These are phyloP conservation scores for Hydrotaea diabolus DNA, from an alignment of 2,888 invertebrate genomes.

Conservation along the genomic window DNA sequence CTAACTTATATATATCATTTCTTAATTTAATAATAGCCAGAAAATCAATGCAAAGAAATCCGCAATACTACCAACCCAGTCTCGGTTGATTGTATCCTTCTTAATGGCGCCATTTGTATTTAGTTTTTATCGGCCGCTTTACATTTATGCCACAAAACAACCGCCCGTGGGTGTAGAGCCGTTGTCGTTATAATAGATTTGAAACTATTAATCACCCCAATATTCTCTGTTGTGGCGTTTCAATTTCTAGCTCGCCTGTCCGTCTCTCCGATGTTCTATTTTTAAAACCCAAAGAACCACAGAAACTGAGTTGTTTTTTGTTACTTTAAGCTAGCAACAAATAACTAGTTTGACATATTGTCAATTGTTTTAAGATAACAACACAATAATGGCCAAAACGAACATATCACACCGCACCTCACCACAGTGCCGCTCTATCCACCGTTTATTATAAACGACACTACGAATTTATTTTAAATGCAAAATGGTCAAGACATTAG, in stretches of 20 bases:
- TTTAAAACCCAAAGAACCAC: background rate
- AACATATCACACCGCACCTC: background rate
- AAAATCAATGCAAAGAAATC: background rate
- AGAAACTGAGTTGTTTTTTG: too few species aligned
- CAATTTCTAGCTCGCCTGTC: background rate
- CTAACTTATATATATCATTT: background rate
- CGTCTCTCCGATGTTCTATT: background rate
- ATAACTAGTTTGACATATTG: constrained; percentile 52
- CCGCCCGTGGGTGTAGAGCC: constrained; percentile 13
- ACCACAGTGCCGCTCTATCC: background rate
- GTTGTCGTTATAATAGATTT: background rate
- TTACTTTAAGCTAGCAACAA: background rate
- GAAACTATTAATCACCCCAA: constrained; percentile 11
- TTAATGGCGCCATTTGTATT: constrained; percentile 23
- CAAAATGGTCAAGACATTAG: constrained; percentile 19
- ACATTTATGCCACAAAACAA: background rate
- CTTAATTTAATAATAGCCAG: background rate
- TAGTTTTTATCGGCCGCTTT: background rate
- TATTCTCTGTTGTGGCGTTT: background rate
- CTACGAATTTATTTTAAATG: constrained; percentile 3
- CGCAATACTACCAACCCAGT: background rate
- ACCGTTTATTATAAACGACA: constrained; percentile 15
- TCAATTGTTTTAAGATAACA: constrained; percentile 57
- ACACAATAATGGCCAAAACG: constrained; percentile 2
- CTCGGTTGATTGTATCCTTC: background rate